These are phyloP conservation scores for Gallinago solitaria DNA, from an alignment of 2,797 vertebrate genomes.

Conservation along the genomic window DNA sequence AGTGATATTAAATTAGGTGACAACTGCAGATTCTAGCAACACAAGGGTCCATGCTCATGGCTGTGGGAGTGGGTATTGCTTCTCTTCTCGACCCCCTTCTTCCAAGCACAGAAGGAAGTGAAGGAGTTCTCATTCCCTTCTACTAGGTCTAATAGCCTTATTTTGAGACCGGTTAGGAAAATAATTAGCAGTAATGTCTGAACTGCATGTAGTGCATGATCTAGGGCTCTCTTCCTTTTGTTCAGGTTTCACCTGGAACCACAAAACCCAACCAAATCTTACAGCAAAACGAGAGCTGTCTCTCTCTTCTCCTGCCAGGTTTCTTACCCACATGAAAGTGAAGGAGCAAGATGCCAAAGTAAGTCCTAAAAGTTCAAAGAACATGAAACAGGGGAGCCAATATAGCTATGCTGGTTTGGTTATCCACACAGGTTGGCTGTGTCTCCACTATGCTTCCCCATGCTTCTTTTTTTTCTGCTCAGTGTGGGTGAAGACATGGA, in stretches of 20 bases:
- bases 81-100: background rate
- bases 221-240: background rate
- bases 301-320: background rate
- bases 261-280: background rate
- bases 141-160: background rate
- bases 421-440: background rate
- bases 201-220: background rate
- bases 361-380: background rate
- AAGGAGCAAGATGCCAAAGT: background rate
- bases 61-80: background rate
- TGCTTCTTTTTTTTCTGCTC: background rate
- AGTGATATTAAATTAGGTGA: constrained; percentile 32
- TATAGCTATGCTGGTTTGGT: background rate
- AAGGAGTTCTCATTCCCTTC: background rate
- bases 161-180: background rate
- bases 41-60: background rate
- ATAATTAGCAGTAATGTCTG: background rate
- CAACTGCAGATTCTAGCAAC: background rate
- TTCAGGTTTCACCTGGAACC: background rate
- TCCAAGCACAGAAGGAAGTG: background rate
- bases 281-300: background rate
- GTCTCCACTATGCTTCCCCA: background rate
- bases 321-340: background rate
- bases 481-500: background rate
- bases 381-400: background rate